Evolutionary conservation across 2,888 invertebrate species (phyloP).

Genomic region (Glyphotaelius pellucidus): DNA sequence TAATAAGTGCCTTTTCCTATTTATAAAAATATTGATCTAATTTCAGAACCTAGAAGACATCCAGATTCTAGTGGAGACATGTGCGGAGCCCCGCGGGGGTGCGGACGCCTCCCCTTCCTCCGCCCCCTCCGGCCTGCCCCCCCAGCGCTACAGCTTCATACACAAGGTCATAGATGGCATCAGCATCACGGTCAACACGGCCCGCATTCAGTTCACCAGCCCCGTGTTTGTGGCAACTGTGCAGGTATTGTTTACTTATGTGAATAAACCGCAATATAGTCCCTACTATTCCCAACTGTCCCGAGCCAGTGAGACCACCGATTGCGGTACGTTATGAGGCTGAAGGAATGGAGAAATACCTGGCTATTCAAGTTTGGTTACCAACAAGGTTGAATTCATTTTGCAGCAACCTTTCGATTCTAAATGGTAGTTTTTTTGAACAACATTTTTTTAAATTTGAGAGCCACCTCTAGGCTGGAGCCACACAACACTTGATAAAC

Average conservation of each 20-base stretch:
- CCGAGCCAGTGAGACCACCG: too few relatives aligned
- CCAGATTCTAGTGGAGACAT: constrained; percentile 94
- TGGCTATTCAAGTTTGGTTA: too few relatives aligned
- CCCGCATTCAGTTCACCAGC: constrained; percentile 95
- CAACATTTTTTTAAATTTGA: too few relatives aligned
- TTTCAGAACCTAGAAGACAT: constrained; percentile 94
- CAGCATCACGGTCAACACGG: constrained; percentile 95
- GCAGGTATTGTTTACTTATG: constrained; percentile 80
- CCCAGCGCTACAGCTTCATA: constrained; percentile 72
- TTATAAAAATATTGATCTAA: constrained; percentile 43
- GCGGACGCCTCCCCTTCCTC: constrained; percentile 71
- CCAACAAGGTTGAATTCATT: too few relatives aligned
- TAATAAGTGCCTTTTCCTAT: not conserved
- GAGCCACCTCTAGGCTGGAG: too few relatives aligned
- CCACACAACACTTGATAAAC: too few relatives aligned
- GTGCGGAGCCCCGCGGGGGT: constrained; percentile 84
- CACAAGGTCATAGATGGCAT: constrained; percentile 96
- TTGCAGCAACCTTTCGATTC: too few relatives aligned
- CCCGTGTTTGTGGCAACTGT: constrained; percentile 97
- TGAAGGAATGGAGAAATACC: too few relatives aligned
- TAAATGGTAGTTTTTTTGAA: too few relatives aligned
- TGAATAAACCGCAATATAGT: too few relatives aligned
- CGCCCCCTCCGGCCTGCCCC: constrained; percentile 73
- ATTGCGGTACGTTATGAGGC: too few relatives aligned
- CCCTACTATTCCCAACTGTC: too few relatives aligned